Percentiles rank a stretch among this genome's conserved stretches.
These are phyloP conservation scores for Orthonyx spaldingii DNA, from an alignment of 2,113 vertebrate genomes.

Conservation along the genomic window DNA sequence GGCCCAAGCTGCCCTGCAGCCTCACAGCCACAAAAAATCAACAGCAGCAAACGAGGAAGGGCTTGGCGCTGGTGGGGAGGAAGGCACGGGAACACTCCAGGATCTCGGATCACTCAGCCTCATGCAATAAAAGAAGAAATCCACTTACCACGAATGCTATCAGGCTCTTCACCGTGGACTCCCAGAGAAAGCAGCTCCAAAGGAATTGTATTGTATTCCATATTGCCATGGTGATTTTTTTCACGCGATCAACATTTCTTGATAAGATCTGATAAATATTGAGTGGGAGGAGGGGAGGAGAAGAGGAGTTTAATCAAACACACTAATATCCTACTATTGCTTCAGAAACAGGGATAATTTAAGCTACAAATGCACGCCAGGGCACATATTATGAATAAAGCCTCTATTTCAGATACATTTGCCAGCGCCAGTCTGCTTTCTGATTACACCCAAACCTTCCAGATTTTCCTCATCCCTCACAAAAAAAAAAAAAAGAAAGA, in stretches of 20 bases:
- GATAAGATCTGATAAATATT: slow-evolving; percentile 85
- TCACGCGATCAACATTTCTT: slow-evolving; percentile 90
- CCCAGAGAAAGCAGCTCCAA: slow-evolving; percentile 97
- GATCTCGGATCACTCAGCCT: not conserved
- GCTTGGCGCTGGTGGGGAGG: accelerated
- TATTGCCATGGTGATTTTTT: slow-evolving; percentile 89
- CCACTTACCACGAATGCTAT: slow-evolving; percentile 91
- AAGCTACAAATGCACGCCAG: not conserved
- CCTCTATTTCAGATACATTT: not conserved
- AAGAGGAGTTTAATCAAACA: slow-evolving; percentile 30
- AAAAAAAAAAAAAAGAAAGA: not conserved
- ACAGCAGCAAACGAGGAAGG: not conserved
- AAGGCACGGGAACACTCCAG: not conserved
- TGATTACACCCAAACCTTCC: slow-evolving; percentile 18
- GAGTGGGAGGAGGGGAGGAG: slow-evolving; percentile 31
- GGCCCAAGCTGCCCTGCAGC: not conserved
- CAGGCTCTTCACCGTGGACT: slow-evolving; percentile 86
- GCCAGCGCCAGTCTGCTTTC: not conserved
- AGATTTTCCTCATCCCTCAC: not conserved
- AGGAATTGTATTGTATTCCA: slow-evolving; percentile 93
- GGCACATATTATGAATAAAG: slow-evolving; percentile 29
- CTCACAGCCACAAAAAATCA: not conserved
- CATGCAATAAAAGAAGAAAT: slow-evolving; percentile 10
- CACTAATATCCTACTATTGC: slow-evolving; percentile 12
- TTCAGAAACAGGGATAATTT: slow-evolving; percentile 35